Evolutionary conservation across 2,888 invertebrate species (phyloP).

Genomic region (Calliphora vomitoria): DNA sequence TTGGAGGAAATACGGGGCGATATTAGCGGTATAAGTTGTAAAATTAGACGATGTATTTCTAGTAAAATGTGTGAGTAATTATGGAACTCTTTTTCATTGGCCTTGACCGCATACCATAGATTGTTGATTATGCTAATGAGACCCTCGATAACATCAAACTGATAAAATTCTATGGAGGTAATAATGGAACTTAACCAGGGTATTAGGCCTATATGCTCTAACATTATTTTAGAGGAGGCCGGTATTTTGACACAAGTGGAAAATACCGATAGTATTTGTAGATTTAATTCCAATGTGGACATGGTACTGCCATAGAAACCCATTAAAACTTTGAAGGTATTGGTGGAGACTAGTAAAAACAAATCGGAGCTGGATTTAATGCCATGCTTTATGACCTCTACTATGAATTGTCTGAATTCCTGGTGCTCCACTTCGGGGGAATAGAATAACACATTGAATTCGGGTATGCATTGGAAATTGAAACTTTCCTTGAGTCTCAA

Average conservation of each 20-base stretch:
- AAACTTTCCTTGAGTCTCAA: constrained; percentile 91
- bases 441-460: constrained; percentile 93
- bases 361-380: constrained; percentile 91
- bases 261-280: constrained; percentile 88
- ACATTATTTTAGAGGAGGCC: constrained; percentile 88
- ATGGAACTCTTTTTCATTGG: constrained; percentile 78
- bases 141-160: constrained; percentile 84
- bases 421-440: constrained; percentile 90
- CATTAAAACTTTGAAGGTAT: constrained; percentile 91
- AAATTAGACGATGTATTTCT: constrained; percentile 79
- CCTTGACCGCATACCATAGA: constrained; percentile 82
- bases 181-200: constrained; percentile 87
- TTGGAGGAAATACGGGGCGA: constrained; percentile 81
- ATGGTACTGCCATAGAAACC: constrained; percentile 88
- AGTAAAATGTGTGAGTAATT: constrained; percentile 79
- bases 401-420: constrained; percentile 90
- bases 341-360: constrained; percentile 89
- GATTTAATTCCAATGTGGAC: constrained; percentile 87
- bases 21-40: constrained; percentile 79
- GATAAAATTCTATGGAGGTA: constrained; percentile 81
- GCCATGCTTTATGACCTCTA: constrained; percentile 91
- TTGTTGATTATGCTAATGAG: constrained; percentile 83
- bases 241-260: constrained; percentile 88
- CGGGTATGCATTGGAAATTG: constrained; percentile 92
- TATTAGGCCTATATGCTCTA: constrained; percentile 89